phyloP scores from a whole-genome alignment of 1,140 invertebrate species.

The Brachionus paranguensis region DNA sequence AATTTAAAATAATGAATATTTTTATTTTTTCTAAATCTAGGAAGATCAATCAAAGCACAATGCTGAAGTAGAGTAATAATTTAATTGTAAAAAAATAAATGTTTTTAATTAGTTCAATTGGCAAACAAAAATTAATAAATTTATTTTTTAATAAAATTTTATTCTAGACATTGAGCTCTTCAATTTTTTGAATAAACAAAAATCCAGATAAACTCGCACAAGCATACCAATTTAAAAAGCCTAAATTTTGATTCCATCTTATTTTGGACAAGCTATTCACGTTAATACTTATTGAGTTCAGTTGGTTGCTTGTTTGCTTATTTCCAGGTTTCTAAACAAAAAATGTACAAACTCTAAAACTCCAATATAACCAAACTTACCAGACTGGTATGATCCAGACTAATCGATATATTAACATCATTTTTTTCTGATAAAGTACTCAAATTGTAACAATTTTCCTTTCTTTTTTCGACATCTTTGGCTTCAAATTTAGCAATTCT shows the following conservation, averaged over 20 bases:
- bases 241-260: conserved; percentile 29
- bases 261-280: background rate
- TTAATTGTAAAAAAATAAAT: background rate
- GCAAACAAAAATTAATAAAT: background rate
- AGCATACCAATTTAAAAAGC: conserved; percentile 31
- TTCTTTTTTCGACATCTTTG: background rate
- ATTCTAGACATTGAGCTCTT: background rate
- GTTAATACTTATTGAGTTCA: background rate
- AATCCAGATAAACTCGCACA: conserved; percentile 19
- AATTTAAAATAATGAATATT: no score
- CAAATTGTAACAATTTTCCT: conserved; percentile 12
- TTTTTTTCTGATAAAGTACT: background rate
- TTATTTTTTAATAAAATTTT: background rate
- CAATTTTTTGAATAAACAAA: conserved; percentile 23
- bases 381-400: background rate
- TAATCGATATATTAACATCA: background rate
- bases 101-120: background rate
- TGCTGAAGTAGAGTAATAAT: background rate
- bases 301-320: background rate
- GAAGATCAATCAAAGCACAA: background rate
- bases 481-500: conserved; percentile 17
- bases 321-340: background rate
- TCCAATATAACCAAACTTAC: background rate
- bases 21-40: background rate
- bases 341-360: background rate